These are phyloP conservation scores for Sogatella furcifera DNA, from an alignment of 1,140 invertebrate species.

Conservation along the genomic window DNA sequence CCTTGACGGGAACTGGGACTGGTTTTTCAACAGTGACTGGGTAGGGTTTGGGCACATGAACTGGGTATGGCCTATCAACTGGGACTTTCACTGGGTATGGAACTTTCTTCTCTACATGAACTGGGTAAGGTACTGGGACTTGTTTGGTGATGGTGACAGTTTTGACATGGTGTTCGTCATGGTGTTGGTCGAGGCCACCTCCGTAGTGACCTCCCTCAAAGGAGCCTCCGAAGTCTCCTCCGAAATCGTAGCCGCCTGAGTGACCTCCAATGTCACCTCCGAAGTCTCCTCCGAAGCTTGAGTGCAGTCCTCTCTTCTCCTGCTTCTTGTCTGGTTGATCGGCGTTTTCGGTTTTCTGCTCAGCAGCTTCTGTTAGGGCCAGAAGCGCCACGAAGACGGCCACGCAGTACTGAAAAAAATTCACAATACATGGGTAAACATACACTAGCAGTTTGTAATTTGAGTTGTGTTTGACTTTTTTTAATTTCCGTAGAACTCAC, in stretches of 20 bases:
- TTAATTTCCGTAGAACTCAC: no score
- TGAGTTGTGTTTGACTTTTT: no score
- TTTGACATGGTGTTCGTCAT: constrained; percentile 35
- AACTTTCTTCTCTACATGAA: constrained; percentile 23
- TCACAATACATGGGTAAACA: no score
- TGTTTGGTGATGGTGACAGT: constrained; percentile 61
- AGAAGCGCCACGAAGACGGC: no score
- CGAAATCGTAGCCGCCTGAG: neutral
- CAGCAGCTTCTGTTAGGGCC: no score
- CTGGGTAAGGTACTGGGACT: constrained; percentile 57
- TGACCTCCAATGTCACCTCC: constrained; percentile 3
- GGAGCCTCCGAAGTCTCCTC: neutral
- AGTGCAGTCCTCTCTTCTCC: constrained; percentile 14
- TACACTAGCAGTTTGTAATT: no score
- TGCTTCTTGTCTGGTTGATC: constrained; percentile 3
- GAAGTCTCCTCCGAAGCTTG: constrained; percentile 13
- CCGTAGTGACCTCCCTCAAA: constrained; percentile 31
- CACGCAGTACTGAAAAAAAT: no score
- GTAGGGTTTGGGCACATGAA: constrained; percentile 26
- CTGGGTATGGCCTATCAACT: constrained; percentile 8
- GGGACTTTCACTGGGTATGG: constrained; percentile 43
- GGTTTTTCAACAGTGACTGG: constrained; percentile 28
- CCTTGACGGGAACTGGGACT: constrained; percentile 33
- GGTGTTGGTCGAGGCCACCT: constrained; percentile 14
- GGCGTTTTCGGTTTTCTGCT: no score